phyloP scores from a whole-genome alignment of 2,888 invertebrate genomes.

The Drosophila greeni region DNA sequence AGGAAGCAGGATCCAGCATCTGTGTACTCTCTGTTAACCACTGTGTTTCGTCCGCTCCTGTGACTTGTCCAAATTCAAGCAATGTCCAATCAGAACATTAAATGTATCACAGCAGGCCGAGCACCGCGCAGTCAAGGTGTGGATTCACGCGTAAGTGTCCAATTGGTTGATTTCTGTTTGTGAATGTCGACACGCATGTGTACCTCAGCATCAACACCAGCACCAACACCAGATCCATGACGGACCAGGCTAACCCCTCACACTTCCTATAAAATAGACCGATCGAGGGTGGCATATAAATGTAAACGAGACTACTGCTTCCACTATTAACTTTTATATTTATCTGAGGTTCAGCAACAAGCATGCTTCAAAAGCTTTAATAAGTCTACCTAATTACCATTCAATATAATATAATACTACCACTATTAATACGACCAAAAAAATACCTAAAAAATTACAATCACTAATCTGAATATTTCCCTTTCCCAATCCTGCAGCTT shows the following conservation, averaged over 20 bases:
- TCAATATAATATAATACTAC: not conserved
- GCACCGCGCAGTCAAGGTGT: slow-evolving; percentile 20
- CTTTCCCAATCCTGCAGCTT: slow-evolving; percentile 14
- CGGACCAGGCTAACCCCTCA: slow-evolving; percentile 1
- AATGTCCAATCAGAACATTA: slow-evolving; percentile 21
- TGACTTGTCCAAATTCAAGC: slow-evolving; percentile 34
- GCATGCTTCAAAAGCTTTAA: slow-evolving; percentile 10
- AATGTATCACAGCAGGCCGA: slow-evolving; percentile 19
- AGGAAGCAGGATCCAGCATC: slow-evolving; percentile 21
- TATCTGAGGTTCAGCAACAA: not conserved
- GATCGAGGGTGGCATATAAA: slow-evolving; percentile 6
- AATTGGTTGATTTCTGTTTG: slow-evolving; percentile 33
- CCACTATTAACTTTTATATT: not conserved
- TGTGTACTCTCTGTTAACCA: slow-evolving; percentile 19
- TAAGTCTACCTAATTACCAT: not conserved
- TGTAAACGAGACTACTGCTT: slow-evolving; percentile 1
- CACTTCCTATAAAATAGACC: not conserved
- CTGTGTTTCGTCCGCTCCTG: slow-evolving; percentile 21
- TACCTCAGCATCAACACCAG: slow-evolving; percentile 15
- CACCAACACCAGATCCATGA: slow-evolving; percentile 11
- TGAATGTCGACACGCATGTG: slow-evolving; percentile 34
- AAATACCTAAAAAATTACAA: not conserved
- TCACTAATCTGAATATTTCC: not conserved
- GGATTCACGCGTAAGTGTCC: slow-evolving; percentile 38
- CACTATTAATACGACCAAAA: not conserved